phyloP scores from a whole-genome alignment of 2,888 invertebrate genomes.

The Drosophila neutralis region DNA sequence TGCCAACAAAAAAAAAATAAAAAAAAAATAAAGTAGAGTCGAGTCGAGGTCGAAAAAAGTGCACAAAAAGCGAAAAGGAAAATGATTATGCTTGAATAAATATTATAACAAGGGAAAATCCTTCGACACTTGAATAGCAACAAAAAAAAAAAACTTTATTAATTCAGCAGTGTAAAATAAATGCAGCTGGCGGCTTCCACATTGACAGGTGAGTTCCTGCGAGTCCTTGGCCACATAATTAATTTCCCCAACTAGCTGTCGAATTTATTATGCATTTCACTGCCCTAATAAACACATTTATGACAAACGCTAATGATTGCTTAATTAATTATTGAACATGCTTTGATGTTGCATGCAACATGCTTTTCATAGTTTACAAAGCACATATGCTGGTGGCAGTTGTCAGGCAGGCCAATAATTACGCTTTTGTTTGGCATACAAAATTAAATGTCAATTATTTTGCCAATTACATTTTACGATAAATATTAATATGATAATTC shows the following conservation, averaged over 20 bases:
- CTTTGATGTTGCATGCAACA: not conserved
- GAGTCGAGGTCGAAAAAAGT: conserved; percentile 37
- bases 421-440: not conserved
- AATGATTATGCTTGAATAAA: conserved; percentile 31
- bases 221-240: conserved; percentile 1
- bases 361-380: conserved; percentile 1
- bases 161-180: conserved; percentile 10
- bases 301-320: not conserved
- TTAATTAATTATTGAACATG: conserved; percentile 7
- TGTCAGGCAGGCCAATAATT: not conserved
- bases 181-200: not conserved
- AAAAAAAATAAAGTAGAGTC: not conserved
- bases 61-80: conserved; percentile 31
- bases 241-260: not conserved
- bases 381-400: not conserved
- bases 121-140: conserved; percentile 15
- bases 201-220: conserved; percentile 27
- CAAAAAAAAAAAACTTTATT: conserved; percentile 9
- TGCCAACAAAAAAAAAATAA: conserved; percentile 18
- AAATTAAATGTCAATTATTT: conserved; percentile 1
- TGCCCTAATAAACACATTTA: not conserved
- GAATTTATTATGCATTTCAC: conserved; percentile 20
- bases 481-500: not conserved
- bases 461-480: not conserved
- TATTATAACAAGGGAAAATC: conserved; percentile 23